Percentiles rank a stretch among this genome's conserved stretches.
phyloP scores from a whole-genome alignment of 2,797 vertebrate genomes.

The Sebastes itinus region DNA sequence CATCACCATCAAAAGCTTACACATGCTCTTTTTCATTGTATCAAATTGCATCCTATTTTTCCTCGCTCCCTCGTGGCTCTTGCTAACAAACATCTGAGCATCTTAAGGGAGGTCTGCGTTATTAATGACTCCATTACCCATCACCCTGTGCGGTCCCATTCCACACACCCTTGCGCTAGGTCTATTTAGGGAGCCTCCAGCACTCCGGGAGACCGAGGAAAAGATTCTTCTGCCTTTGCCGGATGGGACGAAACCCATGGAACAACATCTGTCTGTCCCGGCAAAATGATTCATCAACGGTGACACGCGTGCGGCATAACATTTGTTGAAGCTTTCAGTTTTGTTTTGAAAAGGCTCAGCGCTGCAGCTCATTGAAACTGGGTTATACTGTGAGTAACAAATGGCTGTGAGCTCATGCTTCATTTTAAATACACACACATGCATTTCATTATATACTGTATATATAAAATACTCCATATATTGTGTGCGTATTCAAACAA shows the following conservation, averaged over 20 bases:
- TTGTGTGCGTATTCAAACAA: not conserved
- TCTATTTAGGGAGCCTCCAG: conserved; percentile 81
- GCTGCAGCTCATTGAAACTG: conserved; percentile 32
- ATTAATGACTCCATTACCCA: conserved; percentile 87
- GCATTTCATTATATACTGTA: not conserved
- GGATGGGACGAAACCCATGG: conserved; percentile 68
- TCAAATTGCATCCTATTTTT: conserved; percentile 78
- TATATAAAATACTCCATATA: not conserved
- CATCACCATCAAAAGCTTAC: conserved; percentile 71
- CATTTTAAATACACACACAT: not conserved
- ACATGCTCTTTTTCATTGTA: conserved; percentile 57
- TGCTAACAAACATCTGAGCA: conserved; percentile 83
- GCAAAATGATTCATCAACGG: conserved; percentile 71
- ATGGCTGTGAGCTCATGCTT: not conserved
- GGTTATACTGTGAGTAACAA: conserved; percentile 32
- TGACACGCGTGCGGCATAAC: conserved; percentile 58
- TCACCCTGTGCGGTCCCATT: conserved; percentile 83
- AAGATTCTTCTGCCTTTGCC: conserved; percentile 73
- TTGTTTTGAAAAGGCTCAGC: conserved; percentile 48
- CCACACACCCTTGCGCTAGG: conserved; percentile 76
- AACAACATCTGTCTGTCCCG: conserved; percentile 79
- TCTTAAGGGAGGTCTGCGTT: conserved; percentile 83
- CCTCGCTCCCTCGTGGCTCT: conserved; percentile 71
- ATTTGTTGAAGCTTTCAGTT: conserved; percentile 58
- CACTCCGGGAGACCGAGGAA: conserved; percentile 70